These are phyloP conservation scores for Otus sunia DNA, from an alignment of 2,113 vertebrate species.

Conservation along the genomic window DNA sequence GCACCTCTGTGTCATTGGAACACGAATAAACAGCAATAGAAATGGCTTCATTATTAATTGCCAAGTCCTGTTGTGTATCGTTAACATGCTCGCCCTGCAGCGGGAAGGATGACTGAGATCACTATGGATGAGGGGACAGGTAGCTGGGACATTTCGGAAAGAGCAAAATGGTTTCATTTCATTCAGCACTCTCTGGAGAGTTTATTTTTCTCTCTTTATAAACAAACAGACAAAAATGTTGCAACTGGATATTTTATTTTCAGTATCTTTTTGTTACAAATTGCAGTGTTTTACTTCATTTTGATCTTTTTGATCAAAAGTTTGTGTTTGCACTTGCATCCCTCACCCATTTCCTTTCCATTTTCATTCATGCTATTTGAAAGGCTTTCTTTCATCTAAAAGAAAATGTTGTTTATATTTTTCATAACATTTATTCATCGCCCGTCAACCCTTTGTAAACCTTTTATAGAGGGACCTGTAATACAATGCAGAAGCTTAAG, in stretches of 20 bases:
- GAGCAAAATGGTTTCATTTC: not conserved
- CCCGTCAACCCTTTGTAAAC: not conserved
- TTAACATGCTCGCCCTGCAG: not conserved
- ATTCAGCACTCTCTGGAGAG: fast-evolving
- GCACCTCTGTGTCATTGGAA: not conserved
- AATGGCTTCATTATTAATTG: fast-evolving
- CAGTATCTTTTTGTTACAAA: not conserved
- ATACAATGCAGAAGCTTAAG: not conserved
- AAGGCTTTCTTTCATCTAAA: not conserved
- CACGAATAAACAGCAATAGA: not conserved
- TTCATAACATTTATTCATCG: not conserved
- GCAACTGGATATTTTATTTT: fast-evolving
- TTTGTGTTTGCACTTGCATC: not conserved
- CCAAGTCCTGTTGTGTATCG: not conserved
- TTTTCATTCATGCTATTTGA: not conserved
- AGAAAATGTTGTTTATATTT: not conserved
- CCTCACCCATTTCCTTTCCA: not conserved
- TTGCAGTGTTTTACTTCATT: fast-evolving
- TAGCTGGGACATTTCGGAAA: not conserved
- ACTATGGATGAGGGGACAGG: fast-evolving
- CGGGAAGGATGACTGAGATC: not conserved
- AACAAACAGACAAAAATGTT: not conserved
- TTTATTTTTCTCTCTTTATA: not conserved
- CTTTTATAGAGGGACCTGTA: not conserved
- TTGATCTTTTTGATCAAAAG: not conserved